These are phyloP conservation scores for Drosophila baimaii DNA, from an alignment of 1,140 invertebrate genomes.

Conservation along the genomic window DNA sequence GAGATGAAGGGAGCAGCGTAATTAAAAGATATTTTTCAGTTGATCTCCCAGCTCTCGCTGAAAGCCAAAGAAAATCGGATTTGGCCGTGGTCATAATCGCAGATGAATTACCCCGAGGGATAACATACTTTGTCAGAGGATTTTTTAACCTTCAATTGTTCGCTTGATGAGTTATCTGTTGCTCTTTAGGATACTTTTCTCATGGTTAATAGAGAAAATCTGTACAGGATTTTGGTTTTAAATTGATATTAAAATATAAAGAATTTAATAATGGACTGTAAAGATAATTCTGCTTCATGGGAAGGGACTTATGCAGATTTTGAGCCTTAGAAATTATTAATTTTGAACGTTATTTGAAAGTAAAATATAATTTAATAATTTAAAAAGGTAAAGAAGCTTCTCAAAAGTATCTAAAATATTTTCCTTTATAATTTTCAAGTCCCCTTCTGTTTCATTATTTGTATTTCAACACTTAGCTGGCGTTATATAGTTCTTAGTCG, in stretches of 20 bases:
- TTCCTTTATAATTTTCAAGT: neutral
- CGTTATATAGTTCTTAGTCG: too few species aligned
- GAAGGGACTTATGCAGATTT: neutral
- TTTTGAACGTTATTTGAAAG: neutral
- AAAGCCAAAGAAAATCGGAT: slow-evolving; percentile 64
- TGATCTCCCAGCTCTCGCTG: slow-evolving; percentile 43
- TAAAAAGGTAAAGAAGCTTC: too few species aligned
- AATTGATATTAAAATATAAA: neutral
- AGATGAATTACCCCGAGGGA: slow-evolving; percentile 24
- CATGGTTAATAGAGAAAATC: neutral
- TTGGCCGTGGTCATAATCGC: slow-evolving; percentile 27
- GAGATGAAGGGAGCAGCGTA: slow-evolving; percentile 28
- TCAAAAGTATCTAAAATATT: too few species aligned
- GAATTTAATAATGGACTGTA: too few species aligned
- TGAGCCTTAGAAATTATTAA: too few species aligned
- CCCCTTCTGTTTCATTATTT: neutral
- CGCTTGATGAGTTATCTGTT: slow-evolving; percentile 9
- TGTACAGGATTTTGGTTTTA: neutral
- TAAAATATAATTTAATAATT: neutral
- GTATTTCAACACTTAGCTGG: neutral
- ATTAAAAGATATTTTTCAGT: slow-evolving; percentile 73
- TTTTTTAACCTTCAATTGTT: slow-evolving; percentile 10
- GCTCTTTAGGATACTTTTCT: neutral
- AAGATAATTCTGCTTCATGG: neutral
- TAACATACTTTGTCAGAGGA: slow-evolving; percentile 13